Percentiles rank a stretch among this genome's conserved stretches.
phyloP scores from a whole-genome alignment of 2,113 vertebrate species.

The Hepsetus odoe region DNA sequence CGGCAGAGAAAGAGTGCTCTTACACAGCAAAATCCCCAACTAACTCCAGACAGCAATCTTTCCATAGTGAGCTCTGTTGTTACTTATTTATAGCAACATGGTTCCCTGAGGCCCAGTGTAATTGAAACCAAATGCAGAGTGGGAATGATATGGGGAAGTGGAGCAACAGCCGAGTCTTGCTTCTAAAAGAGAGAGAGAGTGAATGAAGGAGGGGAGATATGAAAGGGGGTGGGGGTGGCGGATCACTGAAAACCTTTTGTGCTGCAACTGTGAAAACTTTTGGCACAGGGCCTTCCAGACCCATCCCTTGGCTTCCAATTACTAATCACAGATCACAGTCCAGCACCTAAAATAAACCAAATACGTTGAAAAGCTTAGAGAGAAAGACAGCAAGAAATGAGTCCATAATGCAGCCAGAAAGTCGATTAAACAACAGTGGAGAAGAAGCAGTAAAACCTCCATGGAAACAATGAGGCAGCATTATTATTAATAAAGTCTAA shows the following conservation, averaged over 20 bases:
- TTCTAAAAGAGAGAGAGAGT: background rate
- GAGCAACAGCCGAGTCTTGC: conserved; percentile 32
- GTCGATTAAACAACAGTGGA: background rate
- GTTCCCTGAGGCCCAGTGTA: conserved; percentile 47
- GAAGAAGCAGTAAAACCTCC: background rate
- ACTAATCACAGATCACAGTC: conserved; percentile 25
- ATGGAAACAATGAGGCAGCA: conserved; percentile 23
- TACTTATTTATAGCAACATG: conserved; percentile 60
- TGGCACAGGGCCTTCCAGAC: conserved; percentile 19
- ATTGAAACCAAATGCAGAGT: conserved; percentile 60
- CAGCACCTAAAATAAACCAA: conserved; percentile 36
- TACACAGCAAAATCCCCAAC: background rate
- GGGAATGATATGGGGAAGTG: conserved; percentile 33
- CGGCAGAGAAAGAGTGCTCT: background rate
- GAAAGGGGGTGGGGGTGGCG: background rate
- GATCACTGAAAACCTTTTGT: conserved; percentile 6
- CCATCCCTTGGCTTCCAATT: conserved; percentile 28
- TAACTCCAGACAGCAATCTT: conserved; percentile 22
- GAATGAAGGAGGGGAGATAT: background rate
- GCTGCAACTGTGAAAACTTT: conserved; percentile 18
- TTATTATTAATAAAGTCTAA: background rate
- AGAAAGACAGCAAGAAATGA: background rate
- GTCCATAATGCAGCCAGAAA: background rate
- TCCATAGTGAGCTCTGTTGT: conserved; percentile 36
- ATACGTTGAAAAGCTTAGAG: background rate